phyloP scores from a whole-genome alignment of 2,888 invertebrate species.

The Glyphotaelius pellucidus region DNA sequence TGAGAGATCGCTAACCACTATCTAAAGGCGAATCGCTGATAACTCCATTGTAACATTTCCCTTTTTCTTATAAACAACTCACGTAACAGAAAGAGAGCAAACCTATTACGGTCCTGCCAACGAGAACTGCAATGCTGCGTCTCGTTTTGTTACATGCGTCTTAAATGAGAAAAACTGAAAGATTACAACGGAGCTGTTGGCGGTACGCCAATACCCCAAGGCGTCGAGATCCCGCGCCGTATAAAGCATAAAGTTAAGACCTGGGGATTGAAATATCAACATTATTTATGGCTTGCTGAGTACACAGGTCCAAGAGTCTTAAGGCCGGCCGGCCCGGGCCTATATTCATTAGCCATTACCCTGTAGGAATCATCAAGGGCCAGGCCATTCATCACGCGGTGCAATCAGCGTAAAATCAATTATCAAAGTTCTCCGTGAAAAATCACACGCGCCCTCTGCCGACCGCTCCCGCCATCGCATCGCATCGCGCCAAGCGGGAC shows the following conservation, averaged over 20 bases:
- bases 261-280: conserved; percentile 63
- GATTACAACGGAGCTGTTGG: background rate
- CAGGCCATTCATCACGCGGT: conserved; percentile 34
- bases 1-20: too few relatives aligned
- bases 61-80: background rate
- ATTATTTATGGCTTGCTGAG: conserved; percentile 59
- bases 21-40: background rate
- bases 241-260: conserved; percentile 36
- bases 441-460: conserved; percentile 39
- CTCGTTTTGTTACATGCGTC: background rate
- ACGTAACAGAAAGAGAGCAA: background rate
- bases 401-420: conserved; percentile 61
- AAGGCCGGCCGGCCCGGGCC: background rate
- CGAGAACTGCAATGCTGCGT: background rate
- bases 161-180: background rate
- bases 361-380: conserved; percentile 44
- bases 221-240: conserved; percentile 3
- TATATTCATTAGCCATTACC: conserved; percentile 58
- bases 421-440: conserved; percentile 55
- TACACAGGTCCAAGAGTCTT: conserved; percentile 40
- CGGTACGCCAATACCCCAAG: background rate
- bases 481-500: background rate
- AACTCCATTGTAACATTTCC: background rate
- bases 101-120: background rate
- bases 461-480: conserved; percentile 9